Evolutionary conservation across 2,113 vertebrate species (phyloP).

Genomic region (Fukomys damarensis): DNA sequence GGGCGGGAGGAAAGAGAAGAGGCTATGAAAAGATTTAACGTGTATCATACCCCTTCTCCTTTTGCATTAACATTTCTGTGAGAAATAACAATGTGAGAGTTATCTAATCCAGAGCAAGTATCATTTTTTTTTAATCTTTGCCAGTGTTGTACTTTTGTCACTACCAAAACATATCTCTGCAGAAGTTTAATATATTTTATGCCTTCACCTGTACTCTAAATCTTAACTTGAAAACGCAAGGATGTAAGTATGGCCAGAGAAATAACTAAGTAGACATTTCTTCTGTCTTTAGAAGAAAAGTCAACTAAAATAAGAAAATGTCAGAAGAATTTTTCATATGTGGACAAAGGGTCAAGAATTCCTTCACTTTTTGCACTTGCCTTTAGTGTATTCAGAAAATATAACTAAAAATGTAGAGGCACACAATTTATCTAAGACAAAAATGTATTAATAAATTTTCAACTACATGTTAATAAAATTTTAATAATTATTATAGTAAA

Average conservation of each 20-base stretch:
- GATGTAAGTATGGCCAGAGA: background rate
- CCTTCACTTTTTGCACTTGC: background rate
- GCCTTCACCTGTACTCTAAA: background rate
- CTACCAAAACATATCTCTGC: background rate
- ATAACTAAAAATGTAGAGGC: background rate
- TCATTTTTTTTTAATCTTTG: background rate
- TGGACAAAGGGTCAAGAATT: background rate
- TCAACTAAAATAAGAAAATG: background rate
- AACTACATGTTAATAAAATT: background rate
- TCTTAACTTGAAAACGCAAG: background rate
- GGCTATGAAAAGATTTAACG: background rate
- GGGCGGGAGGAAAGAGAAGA: background rate
- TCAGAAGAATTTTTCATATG: background rate
- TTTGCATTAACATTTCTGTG: background rate
- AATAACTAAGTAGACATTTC: background rate
- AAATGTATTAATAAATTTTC: background rate
- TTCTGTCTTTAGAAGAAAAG: background rate
- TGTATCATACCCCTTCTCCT: background rate
- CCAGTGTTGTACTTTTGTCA: background rate
- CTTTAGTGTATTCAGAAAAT: background rate
- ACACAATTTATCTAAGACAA: background rate
- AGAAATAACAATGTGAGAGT: background rate
- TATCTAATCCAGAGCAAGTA: background rate
- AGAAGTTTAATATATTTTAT: background rate
- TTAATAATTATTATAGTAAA: background rate